Percentiles rank a stretch among this genome's conserved stretches.
Evolutionary conservation across 2,113 vertebrate species (phyloP).

Genomic region (Scomber colias): DNA sequence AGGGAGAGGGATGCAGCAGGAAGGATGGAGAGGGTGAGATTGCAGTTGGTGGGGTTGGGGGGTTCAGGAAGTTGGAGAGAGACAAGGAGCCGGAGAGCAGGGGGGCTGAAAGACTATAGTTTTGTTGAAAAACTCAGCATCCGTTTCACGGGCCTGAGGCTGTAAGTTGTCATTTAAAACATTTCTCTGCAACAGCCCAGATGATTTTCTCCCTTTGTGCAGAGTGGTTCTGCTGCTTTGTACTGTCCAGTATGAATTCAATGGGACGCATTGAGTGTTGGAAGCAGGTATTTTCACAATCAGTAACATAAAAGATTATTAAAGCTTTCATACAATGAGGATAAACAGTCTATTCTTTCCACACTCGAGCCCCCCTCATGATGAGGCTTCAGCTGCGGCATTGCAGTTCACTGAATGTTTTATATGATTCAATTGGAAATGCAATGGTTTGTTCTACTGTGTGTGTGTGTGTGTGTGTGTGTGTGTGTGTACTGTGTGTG

Average conservation of each 20-base stretch:
- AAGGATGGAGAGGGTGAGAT: conserved; percentile 3
- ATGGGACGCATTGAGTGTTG: background rate
- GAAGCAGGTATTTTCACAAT: conserved; percentile 24
- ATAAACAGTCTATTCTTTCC: conserved; percentile 11
- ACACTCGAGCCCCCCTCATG: conserved; percentile 3
- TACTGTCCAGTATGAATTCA: conserved; percentile 14
- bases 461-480: background rate
- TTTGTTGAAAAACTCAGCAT: conserved; percentile 59
- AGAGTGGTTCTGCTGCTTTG: conserved; percentile 13
- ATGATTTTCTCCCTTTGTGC: conserved; percentile 50
- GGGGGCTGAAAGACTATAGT: conserved; percentile 42
- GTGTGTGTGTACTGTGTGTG: no score
- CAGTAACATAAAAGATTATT: conserved; percentile 35
- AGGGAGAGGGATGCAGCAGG: background rate
- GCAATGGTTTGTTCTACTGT: conserved; percentile 23
- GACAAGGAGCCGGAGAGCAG: background rate
- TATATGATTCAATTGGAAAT: conserved; percentile 51
- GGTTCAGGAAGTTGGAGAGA: conserved; percentile 23
- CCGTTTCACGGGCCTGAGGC: conserved; percentile 62
- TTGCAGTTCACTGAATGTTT: conserved; percentile 56
- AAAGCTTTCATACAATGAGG: conserved; percentile 17
- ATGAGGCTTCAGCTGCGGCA: conserved; percentile 24
- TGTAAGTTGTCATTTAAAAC: conserved; percentile 66
- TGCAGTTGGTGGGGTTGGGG: background rate
- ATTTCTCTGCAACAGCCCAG: conserved; percentile 39